Evolutionary conservation across 1,140 invertebrate species (phyloP), one percentile per base, ranked within the genome.

Genomic region (Aphelinus certus): DNA sequence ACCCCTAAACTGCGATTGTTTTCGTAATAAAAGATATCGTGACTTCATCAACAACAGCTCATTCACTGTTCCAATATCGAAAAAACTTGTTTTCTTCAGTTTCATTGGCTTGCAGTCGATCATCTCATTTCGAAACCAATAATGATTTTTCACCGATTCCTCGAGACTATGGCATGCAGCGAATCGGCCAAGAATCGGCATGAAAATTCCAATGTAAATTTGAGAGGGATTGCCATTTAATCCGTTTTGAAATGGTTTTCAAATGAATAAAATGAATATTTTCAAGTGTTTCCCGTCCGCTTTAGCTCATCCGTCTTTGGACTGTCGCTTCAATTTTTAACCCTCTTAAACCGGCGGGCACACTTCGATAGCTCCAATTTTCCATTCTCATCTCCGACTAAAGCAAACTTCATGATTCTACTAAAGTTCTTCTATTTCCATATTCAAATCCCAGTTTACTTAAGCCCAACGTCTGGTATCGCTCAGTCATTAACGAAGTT

Each of bases 371-470:
- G 64, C 63, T 71, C 60, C 48, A 63, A 71, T 75, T 71, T 71
- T 70, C 68, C 53, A 75, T 75, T 75, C 61, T 60, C 64, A 72
- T 68, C 64, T 66, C 63, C 6, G 26, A 56, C 43, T 64, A 71
- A 55, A 72, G 69, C 60, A 71, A 76, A 71, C 69, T 72, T 68
- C 56, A 49, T 71, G 57, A 69, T 66, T 68, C 57, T 61, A 10
- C 45, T 64, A 63, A 73, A 65, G 65, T 76, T 76, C 69, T 73
- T 68, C 58, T 46, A 73, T 76, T 73, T 76, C 65, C 75, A 76
- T 76, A 76, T 76, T 76, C 70, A 76, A 76, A 76, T 76, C 60
- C 66, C 68, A 72, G 65, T 70, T 76, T 76, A 76, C 70, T 76
- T 68, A 72, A 72, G 70, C 46, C 65, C 68, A 51, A 62, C 5